Evolutionary conservation across 2,797 vertebrate genomes (phyloP).

Genomic region (Brachymystax lenok): DNA sequence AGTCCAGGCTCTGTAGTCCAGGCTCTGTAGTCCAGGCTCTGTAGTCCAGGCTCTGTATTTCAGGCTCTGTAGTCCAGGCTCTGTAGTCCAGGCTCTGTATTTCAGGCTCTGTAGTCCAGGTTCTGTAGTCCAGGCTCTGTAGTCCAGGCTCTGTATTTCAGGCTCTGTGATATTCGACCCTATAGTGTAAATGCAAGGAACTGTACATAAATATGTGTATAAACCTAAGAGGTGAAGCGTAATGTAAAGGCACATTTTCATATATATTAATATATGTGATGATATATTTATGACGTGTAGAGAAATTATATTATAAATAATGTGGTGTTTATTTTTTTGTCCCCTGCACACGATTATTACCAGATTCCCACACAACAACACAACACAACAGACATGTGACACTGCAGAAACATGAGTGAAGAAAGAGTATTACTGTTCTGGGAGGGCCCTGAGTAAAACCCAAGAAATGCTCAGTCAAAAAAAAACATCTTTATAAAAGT

Average conservation of each 20-base stretch:
- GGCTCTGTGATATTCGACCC: slow-evolving; percentile 61
- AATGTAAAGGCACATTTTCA: slow-evolving; percentile 79
- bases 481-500: background rate
- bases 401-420: slow-evolving; percentile 62
- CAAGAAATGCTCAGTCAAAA: slow-evolving; percentile 13
- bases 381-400: slow-evolving; percentile 30
- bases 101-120: no score
- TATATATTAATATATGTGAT: slow-evolving; percentile 79
- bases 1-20: no score
- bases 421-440: slow-evolving; percentile 44
- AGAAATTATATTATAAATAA: slow-evolving; percentile 71
- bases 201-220: slow-evolving; percentile 82
- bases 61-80: no score
- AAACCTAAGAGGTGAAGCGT: slow-evolving; percentile 71
- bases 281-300: slow-evolving; percentile 79
- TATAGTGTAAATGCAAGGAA: slow-evolving; percentile 75
- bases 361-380: slow-evolving; percentile 65
- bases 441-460: no score
- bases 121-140: no score
- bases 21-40: no score
- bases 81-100: no score
- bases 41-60: no score
- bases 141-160: no score
- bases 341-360: slow-evolving; percentile 66
- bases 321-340: slow-evolving; percentile 76